Percentiles rank a stretch among this genome's conserved stretches.
Evolutionary conservation across 2,113 vertebrate species (phyloP).

Genomic region (Oryzias curvinotus): DNA sequence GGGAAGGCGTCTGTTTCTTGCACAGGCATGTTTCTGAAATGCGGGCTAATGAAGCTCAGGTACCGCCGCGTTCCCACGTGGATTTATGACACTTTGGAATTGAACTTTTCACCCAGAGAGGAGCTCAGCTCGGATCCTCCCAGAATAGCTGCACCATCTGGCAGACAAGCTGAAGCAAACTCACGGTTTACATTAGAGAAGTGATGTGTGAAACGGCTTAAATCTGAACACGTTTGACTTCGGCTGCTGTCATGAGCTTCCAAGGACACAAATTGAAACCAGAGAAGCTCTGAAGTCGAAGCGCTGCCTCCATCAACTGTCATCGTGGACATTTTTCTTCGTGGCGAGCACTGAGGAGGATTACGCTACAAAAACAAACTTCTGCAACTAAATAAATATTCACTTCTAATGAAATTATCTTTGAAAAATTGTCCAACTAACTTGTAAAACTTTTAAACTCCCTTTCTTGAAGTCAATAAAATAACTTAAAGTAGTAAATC

Average conservation of each 20-base stretch:
- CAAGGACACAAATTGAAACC: slow-evolving; percentile 39
- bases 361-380: no score
- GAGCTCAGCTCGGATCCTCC: slow-evolving; percentile 32
- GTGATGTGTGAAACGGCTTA: slow-evolving; percentile 40
- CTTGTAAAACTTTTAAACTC: no score
- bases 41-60: slow-evolving; percentile 22
- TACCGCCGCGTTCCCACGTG: slow-evolving; percentile 22
- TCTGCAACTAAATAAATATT: no score
- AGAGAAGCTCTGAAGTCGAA: slow-evolving; percentile 10
- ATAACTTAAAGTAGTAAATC: no score
- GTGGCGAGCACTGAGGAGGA: background rate
- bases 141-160: slow-evolving; percentile 58
- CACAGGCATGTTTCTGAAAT: background rate
- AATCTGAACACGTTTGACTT: slow-evolving; percentile 47
- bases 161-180: slow-evolving; percentile 37
- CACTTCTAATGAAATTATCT: no score
- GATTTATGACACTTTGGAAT: slow-evolving; percentile 40
- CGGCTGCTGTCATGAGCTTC: slow-evolving; percentile 30
- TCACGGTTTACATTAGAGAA: slow-evolving; percentile 47
- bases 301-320: slow-evolving; percentile 7
- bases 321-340: slow-evolving; percentile 13
- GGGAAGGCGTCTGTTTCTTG: background rate
- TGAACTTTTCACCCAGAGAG: slow-evolving; percentile 62
- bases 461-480: no score
- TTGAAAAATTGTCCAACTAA: no score